A percentile compares a stretch with the other conserved stretches of the same genome.
Evolutionary conservation across 2,797 vertebrate genomes (phyloP).

Genomic region (Chlorospingus semifuscus): DNA sequence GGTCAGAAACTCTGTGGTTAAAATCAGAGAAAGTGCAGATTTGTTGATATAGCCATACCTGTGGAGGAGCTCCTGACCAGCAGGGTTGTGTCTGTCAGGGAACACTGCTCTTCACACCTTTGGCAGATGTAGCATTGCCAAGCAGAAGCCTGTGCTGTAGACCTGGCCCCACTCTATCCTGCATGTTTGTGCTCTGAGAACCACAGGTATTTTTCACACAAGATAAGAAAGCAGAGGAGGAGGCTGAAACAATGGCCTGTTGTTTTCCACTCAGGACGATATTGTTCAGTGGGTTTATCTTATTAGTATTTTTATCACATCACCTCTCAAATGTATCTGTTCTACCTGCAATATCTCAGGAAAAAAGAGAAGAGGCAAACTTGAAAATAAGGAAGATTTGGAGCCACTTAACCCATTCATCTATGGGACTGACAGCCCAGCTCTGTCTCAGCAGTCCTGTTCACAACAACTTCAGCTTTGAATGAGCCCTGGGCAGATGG

Average conservation of each 20-base stretch:
- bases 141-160: neutral
- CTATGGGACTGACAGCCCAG: neutral
- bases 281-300: slow-evolving; percentile 16
- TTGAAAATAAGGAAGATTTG: neutral
- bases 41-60: neutral
- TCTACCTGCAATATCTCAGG: neutral
- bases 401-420: neutral
- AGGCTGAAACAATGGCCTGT: slow-evolving; percentile 12
- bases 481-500: neutral
- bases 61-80: neutral
- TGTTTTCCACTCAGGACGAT: neutral
- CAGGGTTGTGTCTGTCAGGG: neutral
- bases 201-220: slow-evolving; percentile 38
- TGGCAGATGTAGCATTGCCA: neutral
- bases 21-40: neutral
- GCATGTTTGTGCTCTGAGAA: neutral
- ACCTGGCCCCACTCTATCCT: neutral
- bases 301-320: slow-evolving; percentile 25
- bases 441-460: neutral
- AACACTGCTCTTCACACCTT: neutral
- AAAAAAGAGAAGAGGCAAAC: neutral
- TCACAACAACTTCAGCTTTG: neutral
- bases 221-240: slow-evolving; percentile 51
- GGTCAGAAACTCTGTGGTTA: neutral
- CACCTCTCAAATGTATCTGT: slow-evolving; percentile 26